phyloP scores from a whole-genome alignment of 1,140 invertebrate species.

The Pristionchus pacificus region DNA sequence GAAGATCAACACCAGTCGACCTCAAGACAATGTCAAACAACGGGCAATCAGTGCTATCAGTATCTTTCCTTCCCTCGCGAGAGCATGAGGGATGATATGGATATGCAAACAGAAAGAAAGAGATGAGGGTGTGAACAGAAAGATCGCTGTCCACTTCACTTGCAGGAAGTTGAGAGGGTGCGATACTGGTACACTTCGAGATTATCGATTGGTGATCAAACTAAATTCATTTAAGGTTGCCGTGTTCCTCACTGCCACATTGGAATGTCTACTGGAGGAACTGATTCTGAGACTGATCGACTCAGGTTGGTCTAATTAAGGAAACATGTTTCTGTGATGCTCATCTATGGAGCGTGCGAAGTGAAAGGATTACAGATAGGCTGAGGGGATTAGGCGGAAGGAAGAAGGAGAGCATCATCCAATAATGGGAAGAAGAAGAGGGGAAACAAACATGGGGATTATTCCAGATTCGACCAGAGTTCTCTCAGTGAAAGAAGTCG shows the following conservation, averaged over 20 bases:
- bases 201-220: no score
- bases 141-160: no score
- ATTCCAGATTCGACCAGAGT: not conserved
- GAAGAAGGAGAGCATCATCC: not conserved
- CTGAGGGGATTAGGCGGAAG: no score
- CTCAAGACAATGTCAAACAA: not conserved
- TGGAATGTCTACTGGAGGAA: conserved; percentile 22
- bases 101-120: not conserved
- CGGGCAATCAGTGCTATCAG: no score
- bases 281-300: conserved; percentile 1
- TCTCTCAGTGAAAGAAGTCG: not conserved
- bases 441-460: not conserved
- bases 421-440: not conserved
- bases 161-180: no score
- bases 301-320: no score
- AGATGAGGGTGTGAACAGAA: not conserved
- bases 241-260: conserved; percentile 8
- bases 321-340: no score
- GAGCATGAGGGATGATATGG: no score
- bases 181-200: no score
- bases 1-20: not conserved
- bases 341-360: no score
- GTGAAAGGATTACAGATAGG: no score
- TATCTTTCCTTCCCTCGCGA: no score
- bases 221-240: conserved; percentile 8